These are phyloP conservation scores for Abrostola triplasia DNA, from an alignment of 2,888 invertebrate genomes.

Conservation along the genomic window DNA sequence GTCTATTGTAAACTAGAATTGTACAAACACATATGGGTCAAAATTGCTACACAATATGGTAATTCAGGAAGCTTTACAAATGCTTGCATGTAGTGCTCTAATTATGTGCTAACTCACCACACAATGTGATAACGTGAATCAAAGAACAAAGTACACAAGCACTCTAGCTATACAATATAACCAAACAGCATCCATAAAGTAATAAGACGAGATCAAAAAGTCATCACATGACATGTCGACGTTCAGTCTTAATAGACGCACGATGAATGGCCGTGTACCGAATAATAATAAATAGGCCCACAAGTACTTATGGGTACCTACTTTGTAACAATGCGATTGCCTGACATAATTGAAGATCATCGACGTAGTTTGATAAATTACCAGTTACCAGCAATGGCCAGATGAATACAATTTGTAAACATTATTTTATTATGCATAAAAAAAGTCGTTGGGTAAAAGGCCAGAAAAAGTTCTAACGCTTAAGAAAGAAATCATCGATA, in stretches of 20 bases:
- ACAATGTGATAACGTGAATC: slow-evolving; percentile 37
- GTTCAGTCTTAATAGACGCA: slow-evolving; percentile 43
- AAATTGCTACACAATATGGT: too few species aligned
- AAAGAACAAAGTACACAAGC: slow-evolving; percentile 31
- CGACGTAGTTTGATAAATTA: slow-evolving; percentile 2
- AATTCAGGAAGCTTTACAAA: slow-evolving; percentile 15
- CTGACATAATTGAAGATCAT: slow-evolving; percentile 15
- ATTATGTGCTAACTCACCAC: slow-evolving; percentile 2
- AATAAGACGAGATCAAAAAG: slow-evolving; percentile 56
- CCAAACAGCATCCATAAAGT: slow-evolving; percentile 42
- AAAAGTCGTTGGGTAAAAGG: too few species aligned
- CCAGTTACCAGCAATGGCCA: slow-evolving; percentile 1
- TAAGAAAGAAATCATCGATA: too few species aligned
- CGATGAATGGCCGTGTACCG: slow-evolving; percentile 39
- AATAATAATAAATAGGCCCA: slow-evolving; percentile 33
- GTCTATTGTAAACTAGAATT: too few species aligned
- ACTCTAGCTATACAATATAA: slow-evolving; percentile 25
- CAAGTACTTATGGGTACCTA: slow-evolving; percentile 26
- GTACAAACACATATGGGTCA: too few species aligned
- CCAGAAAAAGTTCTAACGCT: too few species aligned
- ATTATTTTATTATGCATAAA: too few species aligned
- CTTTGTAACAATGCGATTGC: slow-evolving; percentile 25
- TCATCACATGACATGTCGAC: slow-evolving; percentile 53
- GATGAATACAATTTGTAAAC: neutral
- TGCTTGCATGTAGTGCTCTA: slow-evolving; percentile 12